Evolutionary conservation across 2,797 vertebrate genomes (phyloP).

Genomic region (Rhabdophis nuchalis): DNA sequence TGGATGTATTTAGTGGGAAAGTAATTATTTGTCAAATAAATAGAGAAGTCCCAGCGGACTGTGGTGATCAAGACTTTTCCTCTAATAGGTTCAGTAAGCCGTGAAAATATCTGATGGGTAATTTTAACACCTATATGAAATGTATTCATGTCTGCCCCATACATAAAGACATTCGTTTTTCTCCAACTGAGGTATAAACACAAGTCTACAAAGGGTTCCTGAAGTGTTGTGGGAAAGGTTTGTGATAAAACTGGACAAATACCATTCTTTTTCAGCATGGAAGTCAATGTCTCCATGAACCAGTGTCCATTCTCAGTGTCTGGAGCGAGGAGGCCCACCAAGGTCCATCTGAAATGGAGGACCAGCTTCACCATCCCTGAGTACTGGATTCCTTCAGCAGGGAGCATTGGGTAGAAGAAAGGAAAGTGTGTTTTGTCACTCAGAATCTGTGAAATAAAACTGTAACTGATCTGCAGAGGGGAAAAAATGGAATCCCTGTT

Average conservation of each 20-base stretch:
- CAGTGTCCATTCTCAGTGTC: neutral
- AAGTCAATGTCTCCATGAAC: neutral
- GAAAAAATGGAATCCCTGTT: neutral
- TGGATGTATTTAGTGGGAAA: neutral
- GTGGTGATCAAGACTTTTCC: neutral
- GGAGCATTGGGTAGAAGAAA: neutral
- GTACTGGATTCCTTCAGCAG: neutral
- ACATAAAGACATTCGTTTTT: neutral
- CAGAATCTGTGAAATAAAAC: neutral
- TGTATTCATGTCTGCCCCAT: neutral
- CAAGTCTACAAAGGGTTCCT: accelerated
- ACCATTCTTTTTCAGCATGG: neutral
- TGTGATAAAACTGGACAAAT: neutral
- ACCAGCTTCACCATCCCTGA: neutral
- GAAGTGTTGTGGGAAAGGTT: neutral
- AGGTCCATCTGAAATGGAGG: neutral
- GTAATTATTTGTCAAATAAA: neutral
- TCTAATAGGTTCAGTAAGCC: neutral
- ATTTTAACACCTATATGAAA: neutral
- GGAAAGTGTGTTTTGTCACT: neutral
- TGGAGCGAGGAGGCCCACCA: too few species aligned
- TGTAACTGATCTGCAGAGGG: neutral
- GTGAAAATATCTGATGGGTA: neutral
- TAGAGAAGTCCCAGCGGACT: neutral
- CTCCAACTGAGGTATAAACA: neutral